A percentile compares a stretch with the other conserved stretches of the same genome.
Evolutionary conservation across 2,113 vertebrate genomes (phyloP).

Genomic region (Corydoras sp.): DNA sequence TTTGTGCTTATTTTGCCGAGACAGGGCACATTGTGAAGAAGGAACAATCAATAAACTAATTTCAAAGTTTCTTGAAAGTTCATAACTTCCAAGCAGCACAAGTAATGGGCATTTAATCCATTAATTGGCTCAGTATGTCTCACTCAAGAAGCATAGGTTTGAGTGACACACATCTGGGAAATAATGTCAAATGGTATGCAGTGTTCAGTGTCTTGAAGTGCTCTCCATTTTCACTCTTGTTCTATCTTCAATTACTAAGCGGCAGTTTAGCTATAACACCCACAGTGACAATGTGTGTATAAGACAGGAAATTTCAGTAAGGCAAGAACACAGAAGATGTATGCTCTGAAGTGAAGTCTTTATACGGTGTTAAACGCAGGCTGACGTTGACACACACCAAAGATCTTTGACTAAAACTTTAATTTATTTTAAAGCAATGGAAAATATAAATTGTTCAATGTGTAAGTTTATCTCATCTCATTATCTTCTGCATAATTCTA

Average conservation of each 20-base stretch:
- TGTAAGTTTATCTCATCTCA: no score
- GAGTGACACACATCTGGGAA: slow-evolving; percentile 15
- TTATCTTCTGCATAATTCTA: no score
- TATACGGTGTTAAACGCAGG: no score
- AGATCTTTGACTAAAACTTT: no score
- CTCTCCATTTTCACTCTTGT: neutral
- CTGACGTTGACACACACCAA: no score
- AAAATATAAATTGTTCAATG: no score
- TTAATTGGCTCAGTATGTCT: slow-evolving; percentile 48
- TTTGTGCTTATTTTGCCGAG: slow-evolving; percentile 21
- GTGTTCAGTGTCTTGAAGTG: neutral
- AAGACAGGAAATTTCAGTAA: neutral
- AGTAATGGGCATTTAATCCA: slow-evolving; percentile 43
- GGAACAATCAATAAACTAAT: slow-evolving; percentile 58
- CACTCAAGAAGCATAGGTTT: slow-evolving; percentile 29
- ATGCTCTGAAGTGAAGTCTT: no score
- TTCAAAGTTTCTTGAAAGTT: slow-evolving; percentile 54
- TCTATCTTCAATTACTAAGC: neutral
- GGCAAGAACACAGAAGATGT: no score
- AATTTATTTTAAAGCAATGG: no score
- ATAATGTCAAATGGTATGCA: slow-evolving; percentile 12
- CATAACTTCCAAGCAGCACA: slow-evolving; percentile 42
- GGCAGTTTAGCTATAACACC: neutral
- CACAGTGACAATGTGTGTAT: neutral
- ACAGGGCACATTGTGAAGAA: slow-evolving; percentile 13